These are phyloP conservation scores for Leptinotarsa undecemlineata DNA, from an alignment of 1,140 invertebrate species.

Conservation along the genomic window DNA sequence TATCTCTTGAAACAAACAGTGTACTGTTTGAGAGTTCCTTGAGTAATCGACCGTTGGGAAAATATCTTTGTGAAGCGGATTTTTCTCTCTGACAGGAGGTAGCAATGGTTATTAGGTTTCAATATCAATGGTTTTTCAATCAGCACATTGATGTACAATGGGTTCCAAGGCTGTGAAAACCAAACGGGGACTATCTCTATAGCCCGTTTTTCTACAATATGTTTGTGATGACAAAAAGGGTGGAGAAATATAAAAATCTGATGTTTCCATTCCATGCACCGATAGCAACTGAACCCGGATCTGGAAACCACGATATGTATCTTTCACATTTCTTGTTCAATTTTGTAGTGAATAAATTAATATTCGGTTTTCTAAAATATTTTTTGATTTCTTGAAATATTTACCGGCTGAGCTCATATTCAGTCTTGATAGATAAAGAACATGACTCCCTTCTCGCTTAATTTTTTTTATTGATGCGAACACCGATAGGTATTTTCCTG, in stretches of 20 bases:
- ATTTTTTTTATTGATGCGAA: slow-evolving; percentile 40
- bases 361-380: slow-evolving; percentile 24
- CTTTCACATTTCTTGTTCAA: slow-evolving; percentile 42
- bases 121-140: slow-evolving; percentile 25
- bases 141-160: slow-evolving; percentile 32
- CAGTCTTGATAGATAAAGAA: slow-evolving; percentile 15
- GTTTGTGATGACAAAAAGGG: slow-evolving; percentile 41
- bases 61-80: background rate
- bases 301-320: slow-evolving; percentile 41
- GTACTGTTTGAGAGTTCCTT: background rate
- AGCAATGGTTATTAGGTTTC: slow-evolving; percentile 18
- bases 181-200: slow-evolving; percentile 30
- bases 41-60: background rate
- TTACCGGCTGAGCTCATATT: slow-evolving; percentile 6
- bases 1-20: background rate
- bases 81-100: slow-evolving; percentile 33
- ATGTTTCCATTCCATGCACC: slow-evolving; percentile 41
- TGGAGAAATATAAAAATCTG: slow-evolving; percentile 48
- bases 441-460: slow-evolving; percentile 25
- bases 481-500: slow-evolving; percentile 35
- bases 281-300: slow-evolving; percentile 36
- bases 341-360: slow-evolving; percentile 27
- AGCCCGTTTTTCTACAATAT: slow-evolving; percentile 40
- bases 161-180: slow-evolving; percentile 49
- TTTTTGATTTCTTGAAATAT: slow-evolving; percentile 13